Evolutionary conservation across 2,888 invertebrate species (phyloP).

Genomic region (Leucozona laternaria): DNA sequence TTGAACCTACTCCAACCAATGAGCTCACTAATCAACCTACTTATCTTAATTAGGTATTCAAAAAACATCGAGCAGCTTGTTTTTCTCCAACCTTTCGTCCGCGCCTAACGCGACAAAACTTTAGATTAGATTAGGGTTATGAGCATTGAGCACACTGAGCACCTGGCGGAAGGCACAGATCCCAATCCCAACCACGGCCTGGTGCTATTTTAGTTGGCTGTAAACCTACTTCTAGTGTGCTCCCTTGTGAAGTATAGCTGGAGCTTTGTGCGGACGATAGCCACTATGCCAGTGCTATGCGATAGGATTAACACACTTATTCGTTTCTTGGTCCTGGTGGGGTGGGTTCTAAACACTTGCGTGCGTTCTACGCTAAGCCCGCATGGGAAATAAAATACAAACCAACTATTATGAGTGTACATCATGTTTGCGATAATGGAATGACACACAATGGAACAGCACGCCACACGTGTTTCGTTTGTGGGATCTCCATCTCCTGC

Average conservation of each 20-base stretch:
- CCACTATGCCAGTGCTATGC: not conserved
- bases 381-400: constrained; percentile 71
- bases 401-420: constrained; percentile 70
- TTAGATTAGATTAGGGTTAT: constrained; percentile 69
- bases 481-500: constrained; percentile 34
- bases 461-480: constrained; percentile 38
- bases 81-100: constrained; percentile 26
- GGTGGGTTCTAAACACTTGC: constrained; percentile 54
- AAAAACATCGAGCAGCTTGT: constrained; percentile 71
- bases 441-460: constrained; percentile 59
- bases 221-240: not conserved
- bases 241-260: constrained; percentile 24
- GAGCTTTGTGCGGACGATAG: constrained; percentile 2
- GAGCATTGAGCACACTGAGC: constrained; percentile 25
- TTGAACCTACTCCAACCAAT: constrained; percentile 31
- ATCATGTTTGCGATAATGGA: constrained; percentile 71
- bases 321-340: constrained; percentile 19
- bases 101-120: constrained; percentile 67
- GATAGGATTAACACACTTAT: constrained; percentile 46
- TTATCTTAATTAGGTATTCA: constrained; percentile 76
- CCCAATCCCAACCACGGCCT: not conserved
- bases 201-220: not conserved
- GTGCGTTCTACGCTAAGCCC: constrained; percentile 53
- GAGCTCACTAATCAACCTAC: constrained; percentile 73
- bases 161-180: constrained; percentile 47